These are phyloP conservation scores for Sparidentex hasta DNA, from an alignment of 2,797 vertebrate species.

Conservation along the genomic window DNA sequence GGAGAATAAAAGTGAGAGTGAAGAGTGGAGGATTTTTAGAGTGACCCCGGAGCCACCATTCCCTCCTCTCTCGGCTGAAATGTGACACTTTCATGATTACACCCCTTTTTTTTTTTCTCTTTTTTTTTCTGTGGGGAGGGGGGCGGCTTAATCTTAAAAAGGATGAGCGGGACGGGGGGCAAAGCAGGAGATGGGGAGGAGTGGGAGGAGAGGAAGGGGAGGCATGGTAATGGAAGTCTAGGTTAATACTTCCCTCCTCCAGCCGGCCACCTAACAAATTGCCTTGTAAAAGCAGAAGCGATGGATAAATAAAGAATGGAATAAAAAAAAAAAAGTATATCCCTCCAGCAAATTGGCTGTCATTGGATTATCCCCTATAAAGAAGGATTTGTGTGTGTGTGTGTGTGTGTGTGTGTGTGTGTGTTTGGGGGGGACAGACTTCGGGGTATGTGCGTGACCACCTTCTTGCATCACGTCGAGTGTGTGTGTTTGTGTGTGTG, in stretches of 20 bases:
- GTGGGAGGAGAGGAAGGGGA: constrained; percentile 2
- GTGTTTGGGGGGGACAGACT: constrained; percentile 14
- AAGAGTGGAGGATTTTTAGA: constrained; percentile 51
- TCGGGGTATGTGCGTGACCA: constrained; percentile 58
- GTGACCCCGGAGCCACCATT: constrained; percentile 66
- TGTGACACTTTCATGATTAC: constrained; percentile 84
- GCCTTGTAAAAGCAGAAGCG: constrained; percentile 82
- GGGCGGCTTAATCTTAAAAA: constrained; percentile 74
- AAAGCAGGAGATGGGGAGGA: constrained; percentile 28
- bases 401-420: constrained; percentile 51
- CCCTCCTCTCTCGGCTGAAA: constrained; percentile 74
- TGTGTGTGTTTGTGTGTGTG: constrained; percentile 17
- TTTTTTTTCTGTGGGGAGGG: too few relatives aligned
- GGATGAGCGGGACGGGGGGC: constrained; percentile 56
- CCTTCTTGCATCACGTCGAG: constrained; percentile 55
- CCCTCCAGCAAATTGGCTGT: constrained; percentile 88
- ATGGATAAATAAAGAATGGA: constrained; percentile 82
- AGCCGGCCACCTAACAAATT: constrained; percentile 81
- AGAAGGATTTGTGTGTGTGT: constrained; percentile 85
- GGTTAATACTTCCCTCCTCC: constrained; percentile 73
- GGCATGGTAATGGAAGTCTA: constrained; percentile 78
- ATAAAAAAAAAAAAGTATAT: constrained; percentile 79
- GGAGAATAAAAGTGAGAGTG: constrained; percentile 34
- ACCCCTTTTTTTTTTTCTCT: constrained; percentile 32
- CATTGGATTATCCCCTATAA: constrained; percentile 88